Percentiles rank a stretch among this genome's conserved stretches.
phyloP scores from a whole-genome alignment of 2,888 invertebrate genomes.

The Strigamia crassipes region DNA sequence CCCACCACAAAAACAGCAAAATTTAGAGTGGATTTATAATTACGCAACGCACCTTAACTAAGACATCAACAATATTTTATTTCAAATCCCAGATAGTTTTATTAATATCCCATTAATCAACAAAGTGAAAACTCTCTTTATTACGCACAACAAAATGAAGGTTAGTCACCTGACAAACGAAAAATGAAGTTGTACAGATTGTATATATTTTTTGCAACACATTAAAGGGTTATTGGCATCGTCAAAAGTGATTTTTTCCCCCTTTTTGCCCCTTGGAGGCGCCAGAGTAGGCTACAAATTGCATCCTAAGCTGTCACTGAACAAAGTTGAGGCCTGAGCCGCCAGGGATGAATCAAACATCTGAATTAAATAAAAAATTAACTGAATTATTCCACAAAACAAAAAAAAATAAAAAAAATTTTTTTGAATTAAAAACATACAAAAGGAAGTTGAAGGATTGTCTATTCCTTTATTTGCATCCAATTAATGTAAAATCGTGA shows the following conservation, averaged over 20 bases:
- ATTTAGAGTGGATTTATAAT: too few relatives aligned
- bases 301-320: background rate
- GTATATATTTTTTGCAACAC: background rate
- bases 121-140: background rate
- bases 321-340: background rate
- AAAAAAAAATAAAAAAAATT: too few relatives aligned
- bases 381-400: background rate
- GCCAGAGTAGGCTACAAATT: background rate
- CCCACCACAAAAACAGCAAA: too few relatives aligned
- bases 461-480: background rate
- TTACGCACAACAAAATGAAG: background rate
- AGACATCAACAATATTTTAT: background rate
- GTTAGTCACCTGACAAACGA: background rate
- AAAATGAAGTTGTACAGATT: background rate
- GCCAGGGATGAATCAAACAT: background rate
- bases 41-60: too few relatives aligned
- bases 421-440: background rate
- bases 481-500: background rate
- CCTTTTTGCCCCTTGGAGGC: background rate
- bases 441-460: background rate
- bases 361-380: background rate
- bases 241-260: background rate
- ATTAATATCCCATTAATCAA: background rate
- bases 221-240: background rate
- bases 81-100: background rate